These are phyloP conservation scores for Leucoraja erinaceus DNA, from an alignment of 2,113 vertebrate genomes.

Conservation along the genomic window DNA sequence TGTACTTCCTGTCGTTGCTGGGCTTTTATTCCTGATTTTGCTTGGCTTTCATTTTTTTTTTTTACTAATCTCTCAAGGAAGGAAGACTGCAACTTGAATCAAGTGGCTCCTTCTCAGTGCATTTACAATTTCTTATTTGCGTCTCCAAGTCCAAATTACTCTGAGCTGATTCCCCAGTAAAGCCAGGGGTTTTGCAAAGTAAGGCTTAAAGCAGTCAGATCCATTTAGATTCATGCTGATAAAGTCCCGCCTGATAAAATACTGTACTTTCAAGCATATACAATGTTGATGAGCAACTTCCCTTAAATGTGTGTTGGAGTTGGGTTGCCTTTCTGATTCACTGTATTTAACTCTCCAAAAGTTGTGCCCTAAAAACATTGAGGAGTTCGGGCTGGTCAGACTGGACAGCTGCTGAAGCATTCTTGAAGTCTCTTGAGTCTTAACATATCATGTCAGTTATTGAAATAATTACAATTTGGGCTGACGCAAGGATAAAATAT, in stretches of 20 bases:
- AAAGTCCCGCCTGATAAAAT: not conserved
- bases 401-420: not conserved
- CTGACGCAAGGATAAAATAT: not conserved
- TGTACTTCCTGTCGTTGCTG: not conserved
- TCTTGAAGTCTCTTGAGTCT: constrained; percentile 13
- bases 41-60: not conserved
- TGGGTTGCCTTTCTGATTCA: not conserved
- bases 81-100: not conserved
- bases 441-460: constrained; percentile 2
- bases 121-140: constrained; percentile 8
- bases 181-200: not conserved
- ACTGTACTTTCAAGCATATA: not conserved
- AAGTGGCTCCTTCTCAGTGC: not conserved
- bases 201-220: constrained; percentile 5
- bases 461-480: not conserved
- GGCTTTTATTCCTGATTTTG: not conserved
- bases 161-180: not conserved
- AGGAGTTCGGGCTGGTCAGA: not conserved
- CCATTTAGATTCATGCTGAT: constrained; percentile 23
- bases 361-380: not conserved
- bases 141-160: constrained; percentile 19
- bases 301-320: not conserved
- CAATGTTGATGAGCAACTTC: constrained; percentile 27
- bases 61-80: not conserved
- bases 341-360: not conserved